phyloP scores from a whole-genome alignment of 2,113 vertebrate genomes.

The Python bivittatus region DNA sequence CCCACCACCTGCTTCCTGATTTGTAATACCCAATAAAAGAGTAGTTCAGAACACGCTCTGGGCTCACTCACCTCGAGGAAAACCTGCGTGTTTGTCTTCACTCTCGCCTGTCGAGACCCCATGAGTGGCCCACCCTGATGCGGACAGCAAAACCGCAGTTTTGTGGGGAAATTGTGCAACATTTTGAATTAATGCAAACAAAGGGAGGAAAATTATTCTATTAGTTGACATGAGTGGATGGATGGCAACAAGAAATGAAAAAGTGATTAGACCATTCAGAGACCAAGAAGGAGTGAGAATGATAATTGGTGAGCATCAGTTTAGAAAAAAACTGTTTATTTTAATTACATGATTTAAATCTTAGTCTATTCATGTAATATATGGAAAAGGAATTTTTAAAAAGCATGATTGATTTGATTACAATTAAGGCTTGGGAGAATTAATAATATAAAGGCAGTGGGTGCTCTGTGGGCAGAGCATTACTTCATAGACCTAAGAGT shows the following conservation, averaged over 20 bases:
- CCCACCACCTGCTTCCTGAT: too few species aligned
- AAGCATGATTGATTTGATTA: not conserved
- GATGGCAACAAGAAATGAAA: not conserved
- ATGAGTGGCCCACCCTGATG: too few species aligned
- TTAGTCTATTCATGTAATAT: not conserved
- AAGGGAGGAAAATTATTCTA: not conserved
- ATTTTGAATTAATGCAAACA: not conserved
- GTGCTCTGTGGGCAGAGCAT: not conserved
- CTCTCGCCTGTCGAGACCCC: too few species aligned
- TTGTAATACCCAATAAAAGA: too few species aligned
- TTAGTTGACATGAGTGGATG: not conserved
- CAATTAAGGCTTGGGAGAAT: not conserved
- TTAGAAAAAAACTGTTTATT: not conserved
- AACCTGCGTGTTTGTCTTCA: too few species aligned
- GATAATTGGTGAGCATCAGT: not conserved
- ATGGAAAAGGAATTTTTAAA: not conserved
- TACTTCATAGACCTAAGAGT: not conserved
- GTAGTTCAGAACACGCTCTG: too few species aligned
- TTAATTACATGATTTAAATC: not conserved
- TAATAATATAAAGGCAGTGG: not conserved
- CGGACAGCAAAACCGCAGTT: too few species aligned
- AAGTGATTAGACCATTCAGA: not conserved
- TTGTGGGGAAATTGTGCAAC: not conserved
- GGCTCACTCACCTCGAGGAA: too few species aligned
- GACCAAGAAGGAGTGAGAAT: not conserved